Evolutionary conservation across 2,888 invertebrate species (phyloP).

Genomic region (Acleris sparsana): DNA sequence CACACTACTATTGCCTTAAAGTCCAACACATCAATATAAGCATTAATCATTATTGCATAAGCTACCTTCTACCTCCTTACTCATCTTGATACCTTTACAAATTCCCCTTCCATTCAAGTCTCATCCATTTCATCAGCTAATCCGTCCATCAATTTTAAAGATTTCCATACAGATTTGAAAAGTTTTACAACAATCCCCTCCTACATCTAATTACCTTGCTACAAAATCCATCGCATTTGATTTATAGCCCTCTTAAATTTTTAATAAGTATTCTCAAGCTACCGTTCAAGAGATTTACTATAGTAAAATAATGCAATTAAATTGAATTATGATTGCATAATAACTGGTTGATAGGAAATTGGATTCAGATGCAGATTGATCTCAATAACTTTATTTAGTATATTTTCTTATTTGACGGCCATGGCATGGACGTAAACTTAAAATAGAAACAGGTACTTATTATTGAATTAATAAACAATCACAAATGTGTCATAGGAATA

Average conservation of each 20-base stretch:
- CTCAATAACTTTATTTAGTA: conserved; percentile 23
- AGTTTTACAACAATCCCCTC: conserved; percentile 22
- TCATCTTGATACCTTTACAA: background rate
- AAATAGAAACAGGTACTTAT: no score
- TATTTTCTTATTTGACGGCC: no score
- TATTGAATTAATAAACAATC: no score
- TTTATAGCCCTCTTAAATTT: conserved; percentile 36
- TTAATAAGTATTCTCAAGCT: conserved; percentile 41
- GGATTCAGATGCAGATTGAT: conserved; percentile 18
- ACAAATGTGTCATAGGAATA: no score
- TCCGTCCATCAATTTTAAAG: conserved; percentile 27
- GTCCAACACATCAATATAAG: background rate
- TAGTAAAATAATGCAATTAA: conserved; percentile 49
- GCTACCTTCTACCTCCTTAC: background rate
- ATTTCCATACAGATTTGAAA: conserved; percentile 28
- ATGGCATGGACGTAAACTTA: no score
- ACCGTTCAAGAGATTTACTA: conserved; percentile 49
- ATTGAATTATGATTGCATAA: conserved; percentile 43
- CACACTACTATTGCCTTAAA: background rate
- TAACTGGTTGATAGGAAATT: conserved; percentile 14
- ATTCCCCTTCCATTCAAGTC: background rate
- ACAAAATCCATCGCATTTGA: conserved; percentile 34
- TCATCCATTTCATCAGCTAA: conserved; percentile 24
- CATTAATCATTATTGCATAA: background rate
- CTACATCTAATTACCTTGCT: conserved; percentile 30